Conservation (phyloP, 1,140 invertebrate genomes). For the Aphidius ervi region DNA sequence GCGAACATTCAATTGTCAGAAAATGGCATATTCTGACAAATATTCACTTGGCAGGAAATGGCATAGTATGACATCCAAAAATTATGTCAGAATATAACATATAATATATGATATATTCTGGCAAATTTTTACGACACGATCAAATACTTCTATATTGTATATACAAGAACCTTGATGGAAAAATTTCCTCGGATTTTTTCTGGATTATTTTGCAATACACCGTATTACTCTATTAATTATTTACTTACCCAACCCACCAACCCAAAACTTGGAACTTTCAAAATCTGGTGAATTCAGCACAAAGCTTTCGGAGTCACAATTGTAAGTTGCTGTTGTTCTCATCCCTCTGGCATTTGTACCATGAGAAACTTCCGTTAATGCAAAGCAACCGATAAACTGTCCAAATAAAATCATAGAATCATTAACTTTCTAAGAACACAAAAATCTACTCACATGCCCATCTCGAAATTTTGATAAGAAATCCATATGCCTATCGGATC, state of each 20-base stretch:
- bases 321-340: conserved; percentile 85
- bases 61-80: too few species aligned
- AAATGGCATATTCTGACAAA: too few species aligned
- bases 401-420: conserved; percentile 21
- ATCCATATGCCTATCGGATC: conserved; percentile 71
- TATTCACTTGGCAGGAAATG: too few species aligned
- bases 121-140: too few species aligned
- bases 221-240: too few species aligned
- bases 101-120: too few species aligned
- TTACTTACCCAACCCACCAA: conserved; percentile 75
- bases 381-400: conserved; percentile 75
- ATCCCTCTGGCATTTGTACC: conserved; percentile 91
- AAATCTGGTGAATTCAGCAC: conserved; percentile 89
- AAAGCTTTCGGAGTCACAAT: conserved; percentile 73
- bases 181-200: too few species aligned
- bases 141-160: too few species aligned
- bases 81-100: too few species aligned
- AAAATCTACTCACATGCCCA: conserved; percentile 57
- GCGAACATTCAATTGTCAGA: too few species aligned
- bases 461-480: conserved; percentile 66
- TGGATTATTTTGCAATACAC: too few species aligned
- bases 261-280: conserved; percentile 94
- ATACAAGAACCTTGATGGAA: too few species aligned
- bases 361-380: conserved; percentile 89
- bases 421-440: conserved; percentile 14